Evolutionary conservation across 2,797 vertebrate species (phyloP), one percentile per base, ranked within the genome.

Genomic region (Acropternis orthonyx): DNA sequence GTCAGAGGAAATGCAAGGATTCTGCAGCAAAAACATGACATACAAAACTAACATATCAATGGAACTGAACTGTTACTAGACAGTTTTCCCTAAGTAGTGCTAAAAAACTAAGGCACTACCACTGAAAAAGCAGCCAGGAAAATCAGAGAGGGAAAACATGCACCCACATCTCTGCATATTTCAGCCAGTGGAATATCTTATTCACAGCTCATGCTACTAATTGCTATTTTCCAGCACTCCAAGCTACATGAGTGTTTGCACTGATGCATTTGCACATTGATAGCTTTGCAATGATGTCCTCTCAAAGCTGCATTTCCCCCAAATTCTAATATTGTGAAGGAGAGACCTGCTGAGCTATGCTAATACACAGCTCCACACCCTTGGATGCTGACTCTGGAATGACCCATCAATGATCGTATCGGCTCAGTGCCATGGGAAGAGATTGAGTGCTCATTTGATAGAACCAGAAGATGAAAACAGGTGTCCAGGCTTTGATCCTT

Each of bases 161-260:
- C 34, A 44, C 10, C 32, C 36, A 49, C 43, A 54, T 34, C 54
- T 73, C 7, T 71, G 41, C 26, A 1, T 46, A 39, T 83, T 86
- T 88, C 86, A 89, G 39, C 41, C 66, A 46, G 24, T 39, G 37
- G 55, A 87, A 44, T 59, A 56, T 56, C 55, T 73, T 61, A 67
- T 39, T 88, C 71, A 43, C 32, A 86, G 83, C 74, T 43, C 54
- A 67, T 49, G 32, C 67, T n/a, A 63, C 66, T 36, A 82, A 71
- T 92, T 94, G 92, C 71, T 89, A 27, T 83, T 93, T 91, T 65
- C 55, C 61, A 76, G 56, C 56, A 54, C 37, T 96, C 72, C 79
- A 80, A 37, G 91, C 51, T 58, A 11, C 34, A 34, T 78, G 32
- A 58, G 49, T 13, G 23, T 65, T 93, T 93, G 51, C 75, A 58